Conservation (phyloP, 1,140 invertebrate genomes). For the Scaptodrosophila lebanonensis region DNA sequence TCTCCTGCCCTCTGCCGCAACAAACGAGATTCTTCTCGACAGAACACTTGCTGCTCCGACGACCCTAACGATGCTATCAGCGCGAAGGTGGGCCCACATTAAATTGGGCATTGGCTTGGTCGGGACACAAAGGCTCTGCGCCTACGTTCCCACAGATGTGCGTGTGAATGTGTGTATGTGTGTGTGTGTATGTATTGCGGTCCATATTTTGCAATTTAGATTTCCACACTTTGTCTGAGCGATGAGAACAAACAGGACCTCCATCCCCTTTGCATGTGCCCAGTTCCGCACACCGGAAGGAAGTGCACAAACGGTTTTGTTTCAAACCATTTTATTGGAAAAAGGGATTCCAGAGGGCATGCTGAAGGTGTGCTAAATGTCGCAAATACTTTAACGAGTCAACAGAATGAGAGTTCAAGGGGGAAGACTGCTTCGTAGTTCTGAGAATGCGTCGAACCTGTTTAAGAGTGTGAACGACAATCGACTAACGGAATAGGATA, state of each 20-base stretch:
- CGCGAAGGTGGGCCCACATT: conserved; percentile 63
- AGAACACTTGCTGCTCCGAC: conserved; percentile 36
- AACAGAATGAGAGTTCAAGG: too few relatives aligned
- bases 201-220: conserved; percentile 71
- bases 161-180: not conserved
- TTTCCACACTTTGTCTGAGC: conserved; percentile 57
- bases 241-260: conserved; percentile 16
- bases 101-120: conserved; percentile 48
- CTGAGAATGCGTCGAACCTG: too few relatives aligned
- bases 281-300: conserved; percentile 61
- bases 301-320: conserved; percentile 54
- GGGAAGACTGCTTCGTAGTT: too few relatives aligned
- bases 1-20: conserved; percentile 41
- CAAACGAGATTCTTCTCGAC: conserved; percentile 71
- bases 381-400: too few relatives aligned
- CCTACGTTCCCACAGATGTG: conserved; percentile 38
- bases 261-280: conserved; percentile 33
- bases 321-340: conserved; percentile 13
- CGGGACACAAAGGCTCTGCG: conserved; percentile 5
- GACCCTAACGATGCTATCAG: conserved; percentile 56
- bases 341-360: not conserved
- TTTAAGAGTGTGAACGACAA: too few relatives aligned
- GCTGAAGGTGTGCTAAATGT: conserved; percentile 18
- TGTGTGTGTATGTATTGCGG: conserved; percentile 10
- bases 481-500: too few relatives aligned